Base-by-base conservation (phyloP, 2,888 invertebrate species). In the Callimorpha dominula region DNA sequence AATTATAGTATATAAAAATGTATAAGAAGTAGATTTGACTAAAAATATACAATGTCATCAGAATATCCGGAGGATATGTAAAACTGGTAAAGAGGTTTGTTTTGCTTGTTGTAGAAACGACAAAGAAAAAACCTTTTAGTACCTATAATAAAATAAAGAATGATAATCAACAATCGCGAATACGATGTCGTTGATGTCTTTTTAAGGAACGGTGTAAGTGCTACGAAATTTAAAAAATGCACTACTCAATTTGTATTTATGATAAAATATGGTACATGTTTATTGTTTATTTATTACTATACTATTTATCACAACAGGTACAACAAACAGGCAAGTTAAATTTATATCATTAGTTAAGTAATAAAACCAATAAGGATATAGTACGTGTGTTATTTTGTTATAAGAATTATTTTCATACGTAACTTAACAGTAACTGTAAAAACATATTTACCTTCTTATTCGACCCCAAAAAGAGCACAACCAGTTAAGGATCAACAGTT, bases 401-500 rank as follows among this genome's bases (percentile, higher is more conserved):
- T 1, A 12, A 31, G 12, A 60, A 12, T 20, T 57, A 57, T 11
- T 60, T 67, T 74, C 64, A 57, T 72, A 80, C 70, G 72, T 78
- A 81, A 80, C 8, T 49, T 81, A 73, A 83, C 81, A 80, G 79
- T 88, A 88, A 88, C 88, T 85, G 87, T 88, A 87, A 85, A 87
- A 86, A 87, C 43, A 88, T 87, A 89, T 88, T 89, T 91, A 92
- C 92, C 92, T 91, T 89, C 87, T 86, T 82, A 86, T 86, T 83
- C 83, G 89, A 90, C 88, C 88, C 85, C 86, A 90, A 87, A 90
- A 88, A 80, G 77, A 82, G 79, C 85, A 82, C 83, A 77, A 78
- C 80, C 81, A 84, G 80, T 84, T 81, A 84, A 81, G 84, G 79
- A 81, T 68, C 71, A 87, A 83, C 85, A 78, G 78, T 80, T 84